Evolutionary conservation across 2,113 vertebrate species (phyloP), one percentile per base, ranked within the genome.

Genomic region (Ornithorhynchus anatinus): DNA sequence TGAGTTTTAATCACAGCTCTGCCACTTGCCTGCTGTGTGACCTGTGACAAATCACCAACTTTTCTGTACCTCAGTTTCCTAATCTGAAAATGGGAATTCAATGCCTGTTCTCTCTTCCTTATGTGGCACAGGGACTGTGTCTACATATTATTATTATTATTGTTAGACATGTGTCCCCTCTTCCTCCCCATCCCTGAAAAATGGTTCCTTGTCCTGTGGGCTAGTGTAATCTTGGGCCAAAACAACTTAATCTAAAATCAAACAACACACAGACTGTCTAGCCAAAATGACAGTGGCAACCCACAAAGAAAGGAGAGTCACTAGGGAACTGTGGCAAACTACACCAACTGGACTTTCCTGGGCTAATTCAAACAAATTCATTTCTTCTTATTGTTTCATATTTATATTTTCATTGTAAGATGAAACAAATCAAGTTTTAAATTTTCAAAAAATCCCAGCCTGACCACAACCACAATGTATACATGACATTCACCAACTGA

Each of bases 401-500:
- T 71, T 73, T 81, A 35, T 19, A 31, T 7, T 0, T 47, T 29
- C 0, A 14, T 70, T 79, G 20, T 32, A 66, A 45, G 20, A 56
- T 71, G 50, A 40, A 37, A 14, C 27, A 2, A 44, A 31, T 11
- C 38, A 71, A 63, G 23, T 31, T 72, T 22, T 60, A 0, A 60
- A n/a, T 52, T 27, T 48, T 48, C 29, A 48, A 53, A 56, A 72
- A 76, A 14, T 59, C 69, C 11, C 68, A 27, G 57, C n/a, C n/a
- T 37, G 51, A 43, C 45, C 33, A 15, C 42, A 77, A 78, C 61
- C 59, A 59, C 59, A 72, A 54, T 15, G 39, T 50, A 23, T 59
- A 45, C 20, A 39, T 38, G 50, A 69, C 48, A 64, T 38, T 36
- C 66, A 62, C 40, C 77, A 65, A 58, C 59, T 44, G n/a, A 43